Base-by-base conservation (phyloP, 2,113 vertebrate genomes). In the Scalopus aquaticus region DNA sequence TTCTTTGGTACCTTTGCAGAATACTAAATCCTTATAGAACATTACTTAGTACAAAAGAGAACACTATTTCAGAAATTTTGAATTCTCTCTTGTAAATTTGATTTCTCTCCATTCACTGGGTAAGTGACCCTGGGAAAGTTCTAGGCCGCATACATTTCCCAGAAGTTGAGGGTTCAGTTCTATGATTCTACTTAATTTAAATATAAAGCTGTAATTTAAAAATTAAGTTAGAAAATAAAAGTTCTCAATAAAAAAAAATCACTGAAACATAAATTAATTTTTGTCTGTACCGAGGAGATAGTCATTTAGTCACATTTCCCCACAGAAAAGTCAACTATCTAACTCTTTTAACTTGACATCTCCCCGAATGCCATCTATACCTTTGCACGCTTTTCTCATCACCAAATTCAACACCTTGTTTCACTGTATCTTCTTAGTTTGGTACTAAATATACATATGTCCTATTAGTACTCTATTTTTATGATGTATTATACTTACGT, bases 41-140 rank as follows among this genome's bases (percentile, higher is more conserved):
- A 54, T 90, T 79, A 85, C 78, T 64, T 54, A 19, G 16, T 54
- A 54, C 51, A 26, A 60, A 93, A 60, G 86, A 60, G 24, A 30
- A 37, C 30, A 64, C 30, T 79, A 65, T 62, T 70, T 17, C 51
- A 76, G 65, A 74, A 88, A 76, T 80, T 37, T 77, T 86, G 19
- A 79, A 84, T 91, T 91, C 17, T 60, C 79, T 13, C 54, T 62
- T 82, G 1, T 44, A 81, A 85, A 73, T 80, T 94, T 93, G 81
- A 62, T 44, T 72, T 94, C 54, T 74, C 35, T 76, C 37, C 26
- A 64, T 1, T 83, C 89, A 80, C 3, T 85, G 46, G 24, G 30
- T 54, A 20, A n/a, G 39, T 64, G 35, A 94, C 4, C 17, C 28
- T 60, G 46, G 37, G 76, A 85, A 93, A 64, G 22, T 72, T 88